A percentile compares a stretch with the other conserved stretches of the same genome.
phyloP scores from a whole-genome alignment of 2,888 invertebrate genomes.

The Pedicia rivosa region DNA sequence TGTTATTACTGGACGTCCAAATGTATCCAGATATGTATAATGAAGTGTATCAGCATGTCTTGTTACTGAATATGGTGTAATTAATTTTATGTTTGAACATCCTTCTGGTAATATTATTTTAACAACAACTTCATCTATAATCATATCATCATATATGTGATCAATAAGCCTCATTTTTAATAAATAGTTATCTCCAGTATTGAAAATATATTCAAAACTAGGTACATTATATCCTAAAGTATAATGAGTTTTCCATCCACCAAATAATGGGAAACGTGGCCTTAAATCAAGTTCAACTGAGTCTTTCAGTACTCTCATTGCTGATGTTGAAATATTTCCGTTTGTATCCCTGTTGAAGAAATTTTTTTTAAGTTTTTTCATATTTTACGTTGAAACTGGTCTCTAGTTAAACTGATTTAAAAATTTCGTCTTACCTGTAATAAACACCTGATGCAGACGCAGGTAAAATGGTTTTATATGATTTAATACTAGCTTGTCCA shows the following conservation, averaged over 20 bases:
- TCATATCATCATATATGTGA: conserved; percentile 94
- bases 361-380: not conserved
- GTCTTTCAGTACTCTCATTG: conserved; percentile 74
- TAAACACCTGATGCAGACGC: conserved; percentile 91
- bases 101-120: conserved; percentile 92
- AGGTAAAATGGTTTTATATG: conserved; percentile 72
- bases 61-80: conserved; percentile 65
- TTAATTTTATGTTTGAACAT: conserved; percentile 61
- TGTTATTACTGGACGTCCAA: conserved; percentile 77
- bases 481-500: conserved; percentile 76
- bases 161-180: conserved; percentile 91
- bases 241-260: conserved; percentile 98
- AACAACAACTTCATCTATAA: conserved; percentile 74
- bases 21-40: conserved; percentile 88
- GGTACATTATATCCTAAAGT: conserved; percentile 94
- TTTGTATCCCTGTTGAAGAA: conserved; percentile 57
- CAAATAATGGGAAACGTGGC: conserved; percentile 94
- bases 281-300: conserved; percentile 91
- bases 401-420: not conserved
- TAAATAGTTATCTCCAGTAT: conserved; percentile 59
- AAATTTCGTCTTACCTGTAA: conserved; percentile 41
- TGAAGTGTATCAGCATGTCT: conserved; percentile 60
- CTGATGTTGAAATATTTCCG: conserved; percentile 96
- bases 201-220: conserved; percentile 87
- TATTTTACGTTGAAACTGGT: not conserved